phyloP scores from a whole-genome alignment of 1,140 invertebrate genomes.

The Trachelipus rathkii region DNA sequence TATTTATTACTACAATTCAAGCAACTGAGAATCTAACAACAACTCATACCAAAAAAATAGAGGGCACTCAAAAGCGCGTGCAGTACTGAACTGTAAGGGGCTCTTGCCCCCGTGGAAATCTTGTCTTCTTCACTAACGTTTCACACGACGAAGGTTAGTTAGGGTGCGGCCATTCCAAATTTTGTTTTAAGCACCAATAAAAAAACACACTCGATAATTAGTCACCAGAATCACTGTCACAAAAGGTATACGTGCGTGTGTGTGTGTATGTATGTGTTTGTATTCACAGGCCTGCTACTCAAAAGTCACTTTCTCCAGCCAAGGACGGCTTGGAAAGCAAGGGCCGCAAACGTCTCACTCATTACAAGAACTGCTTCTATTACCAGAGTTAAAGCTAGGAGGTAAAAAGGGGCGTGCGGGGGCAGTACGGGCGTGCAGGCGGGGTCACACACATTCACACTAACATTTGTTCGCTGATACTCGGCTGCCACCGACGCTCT shows the following conservation, averaged over 20 bases:
- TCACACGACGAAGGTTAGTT: neutral
- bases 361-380: neutral
- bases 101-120: neutral
- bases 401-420: neutral
- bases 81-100: neutral
- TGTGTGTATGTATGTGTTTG: no score
- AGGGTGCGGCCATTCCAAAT: neutral
- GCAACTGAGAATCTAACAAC: neutral
- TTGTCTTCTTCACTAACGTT: neutral
- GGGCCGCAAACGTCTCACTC: conserved; percentile 1
- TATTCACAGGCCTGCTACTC: neutral
- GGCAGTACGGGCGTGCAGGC: neutral
- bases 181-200: neutral
- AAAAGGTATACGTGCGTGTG: no score
- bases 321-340: neutral
- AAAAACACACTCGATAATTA: neutral
- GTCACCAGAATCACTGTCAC: neutral
- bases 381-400: neutral
- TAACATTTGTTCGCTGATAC: neutral
- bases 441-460: conserved; percentile 5
- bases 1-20: neutral
- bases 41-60: neutral
- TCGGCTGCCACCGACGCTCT: conserved; percentile 3
- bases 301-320: neutral
- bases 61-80: neutral